These are phyloP conservation scores for Fregetta grallaria DNA, from an alignment of 2,113 vertebrate species.

Conservation along the genomic window DNA sequence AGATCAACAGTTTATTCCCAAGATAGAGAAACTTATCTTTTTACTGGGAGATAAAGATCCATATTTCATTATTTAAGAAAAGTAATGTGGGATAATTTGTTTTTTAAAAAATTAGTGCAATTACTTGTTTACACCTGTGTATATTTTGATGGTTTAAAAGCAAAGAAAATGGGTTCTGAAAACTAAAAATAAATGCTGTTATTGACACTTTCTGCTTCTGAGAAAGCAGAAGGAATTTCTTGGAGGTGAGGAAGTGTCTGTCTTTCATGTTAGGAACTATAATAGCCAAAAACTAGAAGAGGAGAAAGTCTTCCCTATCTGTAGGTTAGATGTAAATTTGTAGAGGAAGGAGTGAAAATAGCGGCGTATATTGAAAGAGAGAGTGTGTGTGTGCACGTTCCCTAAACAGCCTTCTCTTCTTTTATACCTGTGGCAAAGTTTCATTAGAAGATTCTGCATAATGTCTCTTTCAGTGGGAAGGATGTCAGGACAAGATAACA, in stretches of 20 bases:
- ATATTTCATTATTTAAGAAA: neutral
- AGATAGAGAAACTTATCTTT: neutral
- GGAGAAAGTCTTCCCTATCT: neutral
- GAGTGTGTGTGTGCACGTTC: neutral
- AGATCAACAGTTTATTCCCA: neutral
- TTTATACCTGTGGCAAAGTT: neutral
- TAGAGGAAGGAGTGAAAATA: neutral
- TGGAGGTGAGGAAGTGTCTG: neutral
- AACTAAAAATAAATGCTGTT: neutral
- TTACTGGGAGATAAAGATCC: neutral
- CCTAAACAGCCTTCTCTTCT: neutral
- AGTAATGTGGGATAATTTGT: neutral
- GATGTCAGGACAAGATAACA: neutral
- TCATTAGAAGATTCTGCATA: neutral
- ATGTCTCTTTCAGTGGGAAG: neutral
- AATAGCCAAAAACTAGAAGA: neutral
- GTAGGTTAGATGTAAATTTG: neutral
- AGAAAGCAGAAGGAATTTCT: neutral
- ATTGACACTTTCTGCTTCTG: neutral
- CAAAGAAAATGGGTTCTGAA: neutral
- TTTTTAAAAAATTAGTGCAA: neutral
- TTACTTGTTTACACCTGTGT: neutral
- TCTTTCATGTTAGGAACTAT: neutral
- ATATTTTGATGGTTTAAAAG: neutral
- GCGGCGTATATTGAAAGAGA: neutral